A percentile compares a stretch with the other conserved stretches of the same genome.
Conservation (phyloP, 2,113 vertebrate species). For the Protobothrops mucrosquamatus region DNA sequence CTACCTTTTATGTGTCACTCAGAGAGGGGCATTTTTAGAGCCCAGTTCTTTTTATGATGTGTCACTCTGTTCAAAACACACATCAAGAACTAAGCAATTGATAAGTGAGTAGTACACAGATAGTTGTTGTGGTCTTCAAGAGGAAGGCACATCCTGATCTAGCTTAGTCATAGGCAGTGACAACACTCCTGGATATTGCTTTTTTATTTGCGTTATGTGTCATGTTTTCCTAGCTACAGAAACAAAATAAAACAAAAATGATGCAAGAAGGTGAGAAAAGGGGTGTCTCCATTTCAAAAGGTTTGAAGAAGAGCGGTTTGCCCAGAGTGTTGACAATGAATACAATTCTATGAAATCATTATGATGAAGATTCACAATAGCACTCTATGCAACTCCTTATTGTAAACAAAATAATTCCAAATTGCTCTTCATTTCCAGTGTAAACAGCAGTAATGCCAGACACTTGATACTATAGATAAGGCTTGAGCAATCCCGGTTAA, state of each 20-base stretch:
- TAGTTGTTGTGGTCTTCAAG: not conserved
- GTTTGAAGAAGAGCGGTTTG: not conserved
- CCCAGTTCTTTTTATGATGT: not conserved
- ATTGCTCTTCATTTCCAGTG: not conserved
- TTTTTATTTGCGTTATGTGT: not conserved
- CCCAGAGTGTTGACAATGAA: not conserved
- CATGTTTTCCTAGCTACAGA: not conserved
- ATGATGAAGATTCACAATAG: not conserved
- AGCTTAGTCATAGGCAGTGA: not conserved
- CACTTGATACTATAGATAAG: not conserved
- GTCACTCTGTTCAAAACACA: not conserved
- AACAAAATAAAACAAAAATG: not conserved
- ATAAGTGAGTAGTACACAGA: not conserved
- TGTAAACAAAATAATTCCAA: not conserved
- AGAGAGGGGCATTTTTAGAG: not conserved
- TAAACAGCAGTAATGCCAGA: not conserved
- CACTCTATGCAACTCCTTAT: not conserved
- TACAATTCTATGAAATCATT: not conserved
- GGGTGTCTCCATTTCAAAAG: not conserved
- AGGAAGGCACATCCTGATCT: not conserved
- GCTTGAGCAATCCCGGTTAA: not conserved
- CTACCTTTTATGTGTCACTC: not conserved
- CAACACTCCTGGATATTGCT: not conserved
- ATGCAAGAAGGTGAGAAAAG: not conserved
- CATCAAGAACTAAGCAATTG: not conserved